Percentiles rank a stretch among this genome's conserved stretches.
Conservation (phyloP, 2,797 vertebrate genomes). For the Cirrhinus mrigala region DNA sequence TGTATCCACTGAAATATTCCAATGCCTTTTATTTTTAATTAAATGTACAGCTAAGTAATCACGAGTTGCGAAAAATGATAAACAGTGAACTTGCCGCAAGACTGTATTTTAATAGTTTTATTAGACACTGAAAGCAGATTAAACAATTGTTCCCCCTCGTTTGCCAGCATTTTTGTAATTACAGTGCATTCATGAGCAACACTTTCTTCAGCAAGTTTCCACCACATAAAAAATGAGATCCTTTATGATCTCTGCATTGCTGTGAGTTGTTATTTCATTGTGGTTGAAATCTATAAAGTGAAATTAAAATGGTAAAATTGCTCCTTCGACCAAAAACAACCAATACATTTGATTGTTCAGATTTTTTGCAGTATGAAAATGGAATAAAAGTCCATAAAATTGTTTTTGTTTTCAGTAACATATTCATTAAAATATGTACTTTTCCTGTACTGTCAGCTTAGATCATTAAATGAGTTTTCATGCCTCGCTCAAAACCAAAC, state of each 20-base stretch:
- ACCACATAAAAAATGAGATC: conserved; percentile 31
- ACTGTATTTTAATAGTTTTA: conserved; percentile 1
- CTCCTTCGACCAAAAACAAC: conserved; percentile 20
- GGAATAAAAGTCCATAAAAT: conserved; percentile 32
- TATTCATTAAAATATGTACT: conserved; percentile 27
- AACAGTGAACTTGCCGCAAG: conserved; percentile 1
- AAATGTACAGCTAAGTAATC: conserved; percentile 13
- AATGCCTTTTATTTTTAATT: conserved; percentile 19
- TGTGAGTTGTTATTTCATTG: conserved; percentile 46
- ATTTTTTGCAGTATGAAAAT: conserved; percentile 37
- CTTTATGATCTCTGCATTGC: conserved; percentile 32
- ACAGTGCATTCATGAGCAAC: not conserved
- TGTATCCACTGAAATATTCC: not conserved
- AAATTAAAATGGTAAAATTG: conserved; percentile 40
- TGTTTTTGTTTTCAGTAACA: conserved; percentile 19
- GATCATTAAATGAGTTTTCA: conserved; percentile 43
- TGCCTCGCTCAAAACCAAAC: not conserved
- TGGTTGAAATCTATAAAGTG: conserved; percentile 45
- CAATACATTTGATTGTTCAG: conserved; percentile 11
- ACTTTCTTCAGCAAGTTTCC: conserved; percentile 46
- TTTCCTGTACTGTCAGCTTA: conserved; percentile 7
- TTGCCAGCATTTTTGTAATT: conserved; percentile 22
- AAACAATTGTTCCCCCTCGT: conserved; percentile 6
- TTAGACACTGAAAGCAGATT: conserved; percentile 4
- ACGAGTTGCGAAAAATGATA: not conserved